Conservation (phyloP, 92 coral and sea anemone genomes). For the Nematostella vectensis region DNA sequence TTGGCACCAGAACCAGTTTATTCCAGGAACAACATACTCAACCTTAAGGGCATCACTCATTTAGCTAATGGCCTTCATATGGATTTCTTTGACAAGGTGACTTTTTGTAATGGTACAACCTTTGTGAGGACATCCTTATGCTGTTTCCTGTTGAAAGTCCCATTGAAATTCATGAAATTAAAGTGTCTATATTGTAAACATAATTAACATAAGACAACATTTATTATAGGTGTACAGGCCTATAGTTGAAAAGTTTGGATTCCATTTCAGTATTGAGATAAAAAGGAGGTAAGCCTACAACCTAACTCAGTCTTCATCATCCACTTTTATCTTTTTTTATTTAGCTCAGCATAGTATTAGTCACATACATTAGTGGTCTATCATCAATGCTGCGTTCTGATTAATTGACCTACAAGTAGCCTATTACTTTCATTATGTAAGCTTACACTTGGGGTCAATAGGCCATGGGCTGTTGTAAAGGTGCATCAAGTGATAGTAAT, state of each 20-base stretch:
- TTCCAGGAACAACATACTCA: slow-evolving; percentile 59
- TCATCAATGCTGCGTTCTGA: too few relatives aligned
- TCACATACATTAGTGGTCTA: too few relatives aligned
- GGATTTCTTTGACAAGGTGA: slow-evolving; percentile 78
- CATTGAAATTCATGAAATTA: background rate
- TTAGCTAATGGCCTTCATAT: slow-evolving; percentile 67
- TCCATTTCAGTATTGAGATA: slow-evolving; percentile 62
- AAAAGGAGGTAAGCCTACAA: slow-evolving; percentile 62
- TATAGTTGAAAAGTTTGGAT: slow-evolving; percentile 67
- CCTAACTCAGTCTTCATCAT: too few relatives aligned
- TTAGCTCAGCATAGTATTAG: too few relatives aligned
- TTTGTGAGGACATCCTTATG: background rate
- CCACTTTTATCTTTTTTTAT: too few relatives aligned
- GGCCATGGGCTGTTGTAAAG: too few relatives aligned
- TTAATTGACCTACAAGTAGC: too few relatives aligned
- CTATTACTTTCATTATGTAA: too few relatives aligned
- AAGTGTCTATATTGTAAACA: background rate
- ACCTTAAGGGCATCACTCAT: slow-evolving; percentile 79
- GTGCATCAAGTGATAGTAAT: too few relatives aligned
- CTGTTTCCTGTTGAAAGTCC: background rate
- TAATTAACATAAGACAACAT: background rate
- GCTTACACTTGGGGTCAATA: too few relatives aligned
- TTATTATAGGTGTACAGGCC: slow-evolving; percentile 56
- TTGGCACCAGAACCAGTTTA: slow-evolving; percentile 72
- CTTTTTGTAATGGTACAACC: background rate